Evolutionary conservation across 2,888 invertebrate species (phyloP).

Genomic region (Amphiduros pacificus): DNA sequence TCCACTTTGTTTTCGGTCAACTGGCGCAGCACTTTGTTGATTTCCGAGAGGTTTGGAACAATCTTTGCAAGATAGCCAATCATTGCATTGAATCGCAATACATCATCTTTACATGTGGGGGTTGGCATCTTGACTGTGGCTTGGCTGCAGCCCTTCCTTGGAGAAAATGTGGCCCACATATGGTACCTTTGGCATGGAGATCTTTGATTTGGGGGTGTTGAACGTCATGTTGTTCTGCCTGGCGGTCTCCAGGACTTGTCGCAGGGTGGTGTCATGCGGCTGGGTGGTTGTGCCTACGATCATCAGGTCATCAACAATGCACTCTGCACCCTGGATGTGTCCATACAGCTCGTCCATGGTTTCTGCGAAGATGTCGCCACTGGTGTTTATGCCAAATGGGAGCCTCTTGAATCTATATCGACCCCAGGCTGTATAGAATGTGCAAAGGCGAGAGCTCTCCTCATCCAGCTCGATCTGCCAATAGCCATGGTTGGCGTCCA

Average conservation of each 20-base stretch:
- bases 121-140: not conserved
- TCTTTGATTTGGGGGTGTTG: not conserved
- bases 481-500: slow-evolving; percentile 24
- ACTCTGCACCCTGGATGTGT: not conserved
- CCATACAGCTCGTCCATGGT: slow-evolving; percentile 23
- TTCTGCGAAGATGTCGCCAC: slow-evolving; percentile 27
- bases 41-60: slow-evolving; percentile 22
- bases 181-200: not conserved
- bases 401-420: slow-evolving; percentile 26
- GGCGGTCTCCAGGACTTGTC: not conserved
- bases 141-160: not conserved
- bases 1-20: slow-evolving; percentile 1
- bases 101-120: slow-evolving; percentile 1
- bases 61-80: slow-evolving; percentile 26
- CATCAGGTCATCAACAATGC: not conserved
- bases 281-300: not conserved
- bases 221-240: not conserved
- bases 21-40: slow-evolving; percentile 5
- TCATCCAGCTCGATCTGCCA: slow-evolving; percentile 19
- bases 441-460: slow-evolving; percentile 20
- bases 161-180: not conserved
- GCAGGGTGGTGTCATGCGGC: not conserved
- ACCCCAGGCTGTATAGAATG: slow-evolving; percentile 29
- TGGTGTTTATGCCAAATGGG: slow-evolving; percentile 28
- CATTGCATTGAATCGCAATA: slow-evolving; percentile 27